These are phyloP conservation scores for Antheraea assamensis DNA, from an alignment of 2,888 invertebrate genomes.

Conservation along the genomic window DNA sequence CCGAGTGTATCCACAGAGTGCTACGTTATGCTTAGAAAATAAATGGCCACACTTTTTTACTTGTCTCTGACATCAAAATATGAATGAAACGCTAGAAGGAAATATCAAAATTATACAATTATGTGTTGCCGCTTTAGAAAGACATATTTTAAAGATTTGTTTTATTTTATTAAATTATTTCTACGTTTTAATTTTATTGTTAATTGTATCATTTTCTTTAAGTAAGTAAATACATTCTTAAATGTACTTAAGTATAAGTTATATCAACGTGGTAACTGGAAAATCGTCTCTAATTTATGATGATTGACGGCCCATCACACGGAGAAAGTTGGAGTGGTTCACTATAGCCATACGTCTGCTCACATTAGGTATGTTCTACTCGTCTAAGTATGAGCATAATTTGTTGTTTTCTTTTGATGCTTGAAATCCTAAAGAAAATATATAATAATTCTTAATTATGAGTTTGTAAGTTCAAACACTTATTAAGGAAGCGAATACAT, in stretches of 20 bases:
- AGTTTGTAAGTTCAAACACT: not conserved
- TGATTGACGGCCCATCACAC: constrained; percentile 73
- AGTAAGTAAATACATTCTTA: constrained; percentile 12
- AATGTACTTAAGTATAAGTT: constrained; percentile 36
- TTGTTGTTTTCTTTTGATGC: constrained; percentile 39
- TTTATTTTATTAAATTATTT: not conserved
- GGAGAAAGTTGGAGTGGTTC: constrained; percentile 74
- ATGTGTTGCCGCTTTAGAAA: not conserved
- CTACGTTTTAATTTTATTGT: not conserved
- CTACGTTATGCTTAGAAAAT: no score
- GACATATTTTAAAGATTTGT: not conserved
- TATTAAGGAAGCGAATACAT: not conserved
- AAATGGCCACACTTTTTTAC: not conserved
- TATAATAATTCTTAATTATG: not conserved
- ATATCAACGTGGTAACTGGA: constrained; percentile 64
- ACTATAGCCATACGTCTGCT: constrained; percentile 68
- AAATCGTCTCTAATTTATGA: constrained; percentile 69
- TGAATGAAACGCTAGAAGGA: not conserved
- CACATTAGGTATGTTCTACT: constrained; percentile 53
- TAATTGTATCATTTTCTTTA: constrained; percentile 8
- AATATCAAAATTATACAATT: not conserved
- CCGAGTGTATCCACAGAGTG: no score
- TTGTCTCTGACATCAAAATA: not conserved
- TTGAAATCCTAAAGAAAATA: not conserved
- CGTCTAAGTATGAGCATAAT: constrained; percentile 31